Evolutionary conservation across 37 sponge, comb jelly and placozoan genomes (phyloP).

Genomic region (Spongia lamella): DNA sequence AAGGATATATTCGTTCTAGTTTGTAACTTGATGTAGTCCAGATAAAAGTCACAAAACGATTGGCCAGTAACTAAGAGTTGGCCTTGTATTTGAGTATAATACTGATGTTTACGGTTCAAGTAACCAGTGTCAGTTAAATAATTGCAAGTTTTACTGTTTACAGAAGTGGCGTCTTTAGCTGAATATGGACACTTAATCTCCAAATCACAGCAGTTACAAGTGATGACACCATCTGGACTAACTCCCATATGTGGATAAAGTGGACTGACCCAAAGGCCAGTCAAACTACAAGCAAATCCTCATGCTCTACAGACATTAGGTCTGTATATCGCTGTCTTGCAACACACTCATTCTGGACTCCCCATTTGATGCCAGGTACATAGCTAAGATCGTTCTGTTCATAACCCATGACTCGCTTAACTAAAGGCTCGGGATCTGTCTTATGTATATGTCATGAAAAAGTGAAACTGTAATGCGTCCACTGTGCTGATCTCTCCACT

Average conservation of each 20-base stretch:
- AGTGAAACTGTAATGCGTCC: too few relatives aligned
- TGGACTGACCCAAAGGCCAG: conserved; percentile 26
- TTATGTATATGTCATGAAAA: too few relatives aligned
- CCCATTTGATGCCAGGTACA: conserved; percentile 19
- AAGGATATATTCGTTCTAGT: too few relatives aligned
- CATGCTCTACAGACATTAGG: neutral
- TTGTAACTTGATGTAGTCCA: conserved; percentile 6
- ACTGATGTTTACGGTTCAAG: conserved; percentile 3
- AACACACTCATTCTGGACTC: conserved; percentile 18
- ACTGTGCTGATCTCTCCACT: too few relatives aligned
- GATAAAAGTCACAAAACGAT: conserved; percentile 20
- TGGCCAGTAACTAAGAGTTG: conserved; percentile 27
- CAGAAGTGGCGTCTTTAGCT: neutral
- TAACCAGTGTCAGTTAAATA: neutral
- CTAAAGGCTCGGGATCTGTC: too few relatives aligned
- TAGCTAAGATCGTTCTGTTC: too few relatives aligned
- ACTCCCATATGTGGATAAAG: conserved; percentile 39
- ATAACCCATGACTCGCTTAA: too few relatives aligned
- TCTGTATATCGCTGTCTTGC: conserved; percentile 5
- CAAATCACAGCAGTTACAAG: conserved; percentile 40
- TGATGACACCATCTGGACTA: conserved; percentile 32
- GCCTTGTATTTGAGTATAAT: conserved; percentile 39
- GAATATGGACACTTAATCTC: conserved; percentile 50
- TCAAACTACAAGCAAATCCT: neutral
- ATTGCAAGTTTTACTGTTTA: too few relatives aligned